Base-by-base conservation (phyloP, 2,888 invertebrate genomes). In the Metalampra italica region DNA sequence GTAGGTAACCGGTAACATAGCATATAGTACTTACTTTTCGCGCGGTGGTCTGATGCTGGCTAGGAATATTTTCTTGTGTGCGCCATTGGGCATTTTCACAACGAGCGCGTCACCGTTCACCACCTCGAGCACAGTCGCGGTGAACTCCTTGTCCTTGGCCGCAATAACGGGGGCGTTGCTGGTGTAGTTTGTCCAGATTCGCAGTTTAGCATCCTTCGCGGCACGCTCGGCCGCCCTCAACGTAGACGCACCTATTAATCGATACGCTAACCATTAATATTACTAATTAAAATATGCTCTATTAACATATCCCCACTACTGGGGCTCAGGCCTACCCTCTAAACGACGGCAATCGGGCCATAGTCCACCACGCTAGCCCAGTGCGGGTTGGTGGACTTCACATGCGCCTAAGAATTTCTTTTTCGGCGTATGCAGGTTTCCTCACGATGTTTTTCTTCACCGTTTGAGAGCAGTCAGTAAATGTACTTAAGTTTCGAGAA, bases 31-130 rank as follows among this genome's bases (percentile, higher is more conserved):
- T 71, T 75, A 91, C 90, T 87, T 90, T 75, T 94, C 96, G 81
- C 96, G 93, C 36, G 98, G 99, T 45, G 98, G 96, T 62, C 98
- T 92, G 71, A 99, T 95, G 76, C 98, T 98, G 30, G 99, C 96
- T 54, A 99, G 90, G 89, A 98, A 99, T 42, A 99, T 93, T 84
- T 99, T 99, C 80, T 96, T 96, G 39, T 92, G 88, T 36, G 92
- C 91, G 36, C 95, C 95, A 71, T 94, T 95, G 29, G 92, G 86
- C 47, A 94, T 88, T 75, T 96, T 97, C 0, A 99, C 93, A 45
- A 95, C 92, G 32, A 99, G 86, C 0, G 97, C 96, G 85, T 99
- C 99, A 0, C 97, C 99, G 71, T 98, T 97, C 5, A 97, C 94
- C 36, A 98, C 94, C 82, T 99, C 99, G 14, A 96, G 89, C 0